Conservation (phyloP, 2,888 invertebrate species). For the Serripes groenlandicus region DNA sequence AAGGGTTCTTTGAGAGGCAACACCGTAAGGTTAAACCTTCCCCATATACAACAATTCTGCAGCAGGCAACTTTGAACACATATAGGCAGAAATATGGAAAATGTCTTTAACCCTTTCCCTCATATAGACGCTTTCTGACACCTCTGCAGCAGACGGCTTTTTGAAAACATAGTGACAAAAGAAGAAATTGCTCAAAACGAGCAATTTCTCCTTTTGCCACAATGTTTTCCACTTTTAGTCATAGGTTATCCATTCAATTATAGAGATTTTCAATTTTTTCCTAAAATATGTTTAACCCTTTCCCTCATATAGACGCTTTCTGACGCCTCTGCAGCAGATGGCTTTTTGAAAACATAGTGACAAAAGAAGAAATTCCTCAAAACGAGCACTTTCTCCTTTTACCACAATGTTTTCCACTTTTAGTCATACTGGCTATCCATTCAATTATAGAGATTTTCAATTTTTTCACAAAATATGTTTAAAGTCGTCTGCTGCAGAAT, state of each 20-base stretch:
- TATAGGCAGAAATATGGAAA: no score
- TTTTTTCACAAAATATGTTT: neutral
- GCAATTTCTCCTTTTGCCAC: no score
- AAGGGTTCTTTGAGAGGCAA: no score
- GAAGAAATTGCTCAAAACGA: neutral
- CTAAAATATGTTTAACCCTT: neutral
- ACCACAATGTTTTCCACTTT: neutral
- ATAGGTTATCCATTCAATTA: no score
- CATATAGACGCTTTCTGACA: neutral
- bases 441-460: neutral
- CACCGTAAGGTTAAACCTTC: no score
- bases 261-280: neutral
- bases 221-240: no score
- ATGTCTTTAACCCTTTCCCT: neutral
- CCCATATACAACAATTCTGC: no score
- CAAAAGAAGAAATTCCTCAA: neutral
- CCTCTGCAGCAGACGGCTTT: neutral
- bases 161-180: neutral
- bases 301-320: neutral
- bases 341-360: neutral
- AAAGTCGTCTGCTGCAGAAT: neutral
- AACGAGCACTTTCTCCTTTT: neutral
- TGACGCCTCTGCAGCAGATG: neutral
- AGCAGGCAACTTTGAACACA: no score
- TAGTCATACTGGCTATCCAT: neutral